phyloP scores from a whole-genome alignment of 2,113 vertebrate species.

The Hydropotes inermis region DNA sequence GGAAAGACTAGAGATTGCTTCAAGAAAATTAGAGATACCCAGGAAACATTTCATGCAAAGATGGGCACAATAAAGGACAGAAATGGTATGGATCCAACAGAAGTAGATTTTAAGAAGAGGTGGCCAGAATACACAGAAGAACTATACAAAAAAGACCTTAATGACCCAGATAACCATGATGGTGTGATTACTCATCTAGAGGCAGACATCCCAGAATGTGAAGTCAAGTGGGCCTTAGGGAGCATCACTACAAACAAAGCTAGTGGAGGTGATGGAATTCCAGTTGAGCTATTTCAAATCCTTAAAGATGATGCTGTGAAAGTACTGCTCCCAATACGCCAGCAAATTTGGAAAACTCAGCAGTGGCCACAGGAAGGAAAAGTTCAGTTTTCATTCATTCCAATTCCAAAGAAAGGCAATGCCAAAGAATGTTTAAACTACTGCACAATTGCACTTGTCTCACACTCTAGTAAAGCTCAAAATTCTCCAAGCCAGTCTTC shows the following conservation, averaged over 20 bases:
- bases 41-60: neutral
- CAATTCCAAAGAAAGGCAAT: neutral
- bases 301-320: neutral
- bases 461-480: neutral
- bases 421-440: neutral
- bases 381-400: neutral
- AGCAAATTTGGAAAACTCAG: neutral
- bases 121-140: neutral
- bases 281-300: neutral
- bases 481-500: neutral
- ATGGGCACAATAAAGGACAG: neutral
- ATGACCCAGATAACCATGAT: neutral
- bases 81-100: neutral
- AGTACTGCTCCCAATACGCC: neutral
- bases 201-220: neutral
- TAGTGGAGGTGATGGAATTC: neutral
- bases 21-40: neutral
- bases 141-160: neutral
- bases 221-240: neutral
- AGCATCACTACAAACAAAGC: neutral
- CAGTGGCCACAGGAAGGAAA: neutral
- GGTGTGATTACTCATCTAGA: neutral
- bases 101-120: neutral
- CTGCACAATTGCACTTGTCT: neutral
- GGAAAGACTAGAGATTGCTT: neutral